Evolutionary conservation across 2,888 invertebrate genomes (phyloP).

Genomic region (Hirtodrosophila trivittata): DNA sequence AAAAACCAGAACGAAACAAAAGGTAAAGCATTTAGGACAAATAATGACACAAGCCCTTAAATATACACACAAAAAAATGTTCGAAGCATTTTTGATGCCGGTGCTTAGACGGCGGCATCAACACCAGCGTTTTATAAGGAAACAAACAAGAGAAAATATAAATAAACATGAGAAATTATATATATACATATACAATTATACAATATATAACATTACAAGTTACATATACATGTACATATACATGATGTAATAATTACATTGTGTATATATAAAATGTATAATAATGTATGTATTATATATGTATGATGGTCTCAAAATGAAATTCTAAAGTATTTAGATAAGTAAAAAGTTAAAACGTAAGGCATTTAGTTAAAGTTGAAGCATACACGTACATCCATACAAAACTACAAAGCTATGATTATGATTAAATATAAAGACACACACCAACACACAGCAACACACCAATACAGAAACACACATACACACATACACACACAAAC

Average conservation of each 20-base stretch:
- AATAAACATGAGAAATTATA: slow-evolving; percentile 15
- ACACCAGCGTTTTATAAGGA: slow-evolving; percentile 72
- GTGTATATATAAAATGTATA: slow-evolving; percentile 57
- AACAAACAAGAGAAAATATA: slow-evolving; percentile 30
- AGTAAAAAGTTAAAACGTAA: slow-evolving; percentile 62
- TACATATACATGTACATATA: slow-evolving; percentile 51
- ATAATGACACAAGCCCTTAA: slow-evolving; percentile 57
- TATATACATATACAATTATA: slow-evolving; percentile 37
- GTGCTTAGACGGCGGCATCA: slow-evolving; percentile 67
- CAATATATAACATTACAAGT: slow-evolving; percentile 43
- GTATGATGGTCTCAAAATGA: slow-evolving; percentile 72
- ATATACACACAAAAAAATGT: slow-evolving; percentile 45
- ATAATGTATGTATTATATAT: slow-evolving; percentile 68
- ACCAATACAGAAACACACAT: slow-evolving; percentile 8
- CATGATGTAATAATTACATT: slow-evolving; percentile 72
- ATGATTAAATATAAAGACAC: background rate
- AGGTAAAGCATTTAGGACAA: slow-evolving; percentile 75
- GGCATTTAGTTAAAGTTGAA: slow-evolving; percentile 61
- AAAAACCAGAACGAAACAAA: slow-evolving; percentile 22
- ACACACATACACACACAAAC: slow-evolving; percentile 18
- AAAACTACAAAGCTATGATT: background rate
- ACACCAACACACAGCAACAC: background rate
- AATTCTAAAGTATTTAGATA: slow-evolving; percentile 81
- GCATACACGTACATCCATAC: slow-evolving; percentile 17
- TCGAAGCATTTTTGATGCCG: slow-evolving; percentile 77